Percentiles rank a stretch among this genome's conserved stretches.
These are phyloP conservation scores for Taenaris catops DNA, from an alignment of 2,888 invertebrate genomes.

Conservation along the genomic window DNA sequence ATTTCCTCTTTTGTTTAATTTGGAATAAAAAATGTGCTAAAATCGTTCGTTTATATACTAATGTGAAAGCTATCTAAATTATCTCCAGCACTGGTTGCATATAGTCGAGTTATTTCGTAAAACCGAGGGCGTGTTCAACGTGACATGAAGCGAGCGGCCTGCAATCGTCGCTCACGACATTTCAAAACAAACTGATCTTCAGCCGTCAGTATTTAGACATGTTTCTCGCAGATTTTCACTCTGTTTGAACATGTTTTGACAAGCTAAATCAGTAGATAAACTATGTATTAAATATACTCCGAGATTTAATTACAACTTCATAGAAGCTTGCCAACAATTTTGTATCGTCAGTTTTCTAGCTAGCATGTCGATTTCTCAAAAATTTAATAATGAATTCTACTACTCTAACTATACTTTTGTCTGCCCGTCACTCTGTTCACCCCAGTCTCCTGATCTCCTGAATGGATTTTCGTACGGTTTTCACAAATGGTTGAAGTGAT, in stretches of 20 bases:
- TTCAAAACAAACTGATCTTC: slow-evolving; percentile 68
- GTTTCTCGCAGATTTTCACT: slow-evolving; percentile 47
- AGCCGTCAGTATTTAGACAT: slow-evolving; percentile 49
- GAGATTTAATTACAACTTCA: slow-evolving; percentile 21
- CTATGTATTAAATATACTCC: slow-evolving; percentile 26
- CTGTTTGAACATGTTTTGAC: slow-evolving; percentile 70
- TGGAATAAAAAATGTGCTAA: too few species aligned
- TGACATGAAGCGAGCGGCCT: slow-evolving; percentile 58
- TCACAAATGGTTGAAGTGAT: too few species aligned
- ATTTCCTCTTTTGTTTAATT: too few species aligned
- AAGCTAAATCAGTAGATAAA: slow-evolving; percentile 52
- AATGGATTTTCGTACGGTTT: too few species aligned
- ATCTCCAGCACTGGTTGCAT: slow-evolving; percentile 12
- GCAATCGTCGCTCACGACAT: slow-evolving; percentile 54
- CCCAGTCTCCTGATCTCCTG: too few species aligned
- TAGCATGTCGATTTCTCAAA: too few species aligned
- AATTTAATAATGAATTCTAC: too few species aligned
- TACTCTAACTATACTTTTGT: too few species aligned
- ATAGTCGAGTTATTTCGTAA: slow-evolving; percentile 27
- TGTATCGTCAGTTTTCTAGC: background rate
- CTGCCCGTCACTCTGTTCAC: too few species aligned
- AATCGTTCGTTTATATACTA: too few species aligned
- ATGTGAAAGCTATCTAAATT: slow-evolving; percentile 7
- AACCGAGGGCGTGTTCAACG: slow-evolving; percentile 29
- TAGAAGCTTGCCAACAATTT: slow-evolving; percentile 12